A percentile compares a stretch with the other conserved stretches of the same genome.
Evolutionary conservation across 2,888 invertebrate genomes (phyloP).

Genomic region (Aricia artaxerxes): DNA sequence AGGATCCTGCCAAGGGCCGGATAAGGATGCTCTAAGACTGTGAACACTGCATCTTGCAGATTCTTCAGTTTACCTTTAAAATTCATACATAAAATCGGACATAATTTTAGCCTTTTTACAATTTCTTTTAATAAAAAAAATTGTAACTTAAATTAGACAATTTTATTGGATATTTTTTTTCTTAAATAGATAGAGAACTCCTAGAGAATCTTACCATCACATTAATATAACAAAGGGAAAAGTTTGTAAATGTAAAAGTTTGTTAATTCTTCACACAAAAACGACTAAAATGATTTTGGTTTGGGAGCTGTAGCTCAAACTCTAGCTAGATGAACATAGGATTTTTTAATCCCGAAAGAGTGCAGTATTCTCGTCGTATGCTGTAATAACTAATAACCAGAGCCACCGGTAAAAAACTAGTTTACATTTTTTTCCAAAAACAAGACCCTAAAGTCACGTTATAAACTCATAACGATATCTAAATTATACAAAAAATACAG

Average conservation of each 20-base stretch:
- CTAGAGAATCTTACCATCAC: too few relatives aligned
- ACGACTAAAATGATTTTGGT: neutral
- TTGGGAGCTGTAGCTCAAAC: too few relatives aligned
- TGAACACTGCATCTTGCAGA: conserved; percentile 3
- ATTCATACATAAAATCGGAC: neutral
- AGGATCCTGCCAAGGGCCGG: neutral
- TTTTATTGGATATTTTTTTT: neutral
- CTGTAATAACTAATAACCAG: neutral
- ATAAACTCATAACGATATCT: neutral
- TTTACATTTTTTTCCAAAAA: neutral
- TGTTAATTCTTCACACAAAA: neutral
- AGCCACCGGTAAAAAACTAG: neutral
- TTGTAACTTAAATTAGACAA: too few relatives aligned
- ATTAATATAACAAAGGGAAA: too few relatives aligned
- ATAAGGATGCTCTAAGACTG: conserved; percentile 2
- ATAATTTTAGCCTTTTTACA: too few relatives aligned
- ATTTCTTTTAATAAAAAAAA: too few relatives aligned
- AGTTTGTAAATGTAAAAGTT: too few relatives aligned
- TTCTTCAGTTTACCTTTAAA: conserved; percentile 10
- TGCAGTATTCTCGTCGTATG: neutral
- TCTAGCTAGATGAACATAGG: neutral
- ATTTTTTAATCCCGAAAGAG: neutral
- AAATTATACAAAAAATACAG: neutral
- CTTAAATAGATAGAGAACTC: too few relatives aligned
- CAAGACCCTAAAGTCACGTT: neutral